These are phyloP conservation scores for Homalodisca vitripennis DNA, from an alignment of 1,140 invertebrate species.

Conservation along the genomic window DNA sequence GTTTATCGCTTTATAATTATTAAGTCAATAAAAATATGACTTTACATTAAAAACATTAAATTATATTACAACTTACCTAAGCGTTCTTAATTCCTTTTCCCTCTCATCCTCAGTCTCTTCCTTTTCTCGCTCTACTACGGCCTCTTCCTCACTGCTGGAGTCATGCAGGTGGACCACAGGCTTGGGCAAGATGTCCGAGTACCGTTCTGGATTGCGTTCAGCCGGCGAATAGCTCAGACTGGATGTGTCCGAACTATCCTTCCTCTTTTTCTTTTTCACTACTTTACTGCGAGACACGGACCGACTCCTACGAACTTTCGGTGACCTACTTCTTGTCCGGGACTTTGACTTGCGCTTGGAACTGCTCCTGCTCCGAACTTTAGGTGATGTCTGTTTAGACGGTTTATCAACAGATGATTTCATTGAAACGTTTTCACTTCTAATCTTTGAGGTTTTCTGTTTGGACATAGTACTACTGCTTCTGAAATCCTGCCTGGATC, in stretches of 20 bases:
- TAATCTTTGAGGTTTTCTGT: background rate
- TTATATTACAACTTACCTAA: too few relatives aligned
- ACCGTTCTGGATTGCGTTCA: slow-evolving; percentile 40
- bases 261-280: slow-evolving; percentile 29
- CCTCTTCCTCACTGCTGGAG: slow-evolving; percentile 34
- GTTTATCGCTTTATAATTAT: too few relatives aligned
- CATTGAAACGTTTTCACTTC: background rate
- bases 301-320: background rate
- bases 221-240: slow-evolving; percentile 42
- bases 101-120: slow-evolving; percentile 36
- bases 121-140: slow-evolving; percentile 21
- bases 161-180: slow-evolving; percentile 36
- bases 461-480: too few relatives aligned
- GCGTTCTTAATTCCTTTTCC: slow-evolving; percentile 39
- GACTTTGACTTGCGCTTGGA: slow-evolving; percentile 19
- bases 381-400: slow-evolving; percentile 9
- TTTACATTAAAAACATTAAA: too few relatives aligned
- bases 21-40: too few relatives aligned
- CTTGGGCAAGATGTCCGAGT: slow-evolving; percentile 39
- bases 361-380: background rate
- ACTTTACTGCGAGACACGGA: slow-evolving; percentile 26
- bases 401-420: slow-evolving; percentile 14
- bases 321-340: slow-evolving; percentile 19
- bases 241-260: slow-evolving; percentile 34
- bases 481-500: too few relatives aligned